Conservation (phyloP, 37 sponge, comb jelly and placozoan species). For the Cliona cf. orientalis region DNA sequence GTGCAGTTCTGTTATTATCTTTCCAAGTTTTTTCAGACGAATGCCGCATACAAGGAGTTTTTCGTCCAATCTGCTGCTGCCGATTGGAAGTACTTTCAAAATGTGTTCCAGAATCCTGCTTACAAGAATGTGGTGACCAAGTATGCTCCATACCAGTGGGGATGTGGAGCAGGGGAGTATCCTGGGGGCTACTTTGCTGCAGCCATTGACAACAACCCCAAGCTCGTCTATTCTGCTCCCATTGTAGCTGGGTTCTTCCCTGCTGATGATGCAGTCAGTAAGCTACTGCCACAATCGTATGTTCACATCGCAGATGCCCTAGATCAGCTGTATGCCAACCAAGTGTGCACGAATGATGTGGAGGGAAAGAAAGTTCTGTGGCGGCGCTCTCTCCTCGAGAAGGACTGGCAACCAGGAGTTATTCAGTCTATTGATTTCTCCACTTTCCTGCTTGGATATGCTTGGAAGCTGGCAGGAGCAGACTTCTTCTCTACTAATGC, state of each 20-base stretch:
- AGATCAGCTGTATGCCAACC: neutral
- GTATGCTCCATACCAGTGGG: conserved; percentile 5
- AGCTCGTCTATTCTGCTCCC: conserved; percentile 7
- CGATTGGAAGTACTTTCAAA: conserved; percentile 8
- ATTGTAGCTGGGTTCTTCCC: conserved; percentile 16
- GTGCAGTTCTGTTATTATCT: neutral
- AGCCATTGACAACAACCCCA: neutral
- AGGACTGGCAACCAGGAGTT: neutral
- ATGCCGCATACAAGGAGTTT: neutral
- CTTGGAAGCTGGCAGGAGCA: neutral
- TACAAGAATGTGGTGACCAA: neutral
- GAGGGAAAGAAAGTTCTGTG: conserved; percentile 6
- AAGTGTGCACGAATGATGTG: neutral
- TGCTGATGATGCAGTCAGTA: neutral
- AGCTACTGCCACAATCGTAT: neutral
- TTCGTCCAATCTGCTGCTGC: neutral
- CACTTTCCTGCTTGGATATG: neutral
- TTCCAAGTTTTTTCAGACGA: neutral
- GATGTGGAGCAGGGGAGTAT: neutral
- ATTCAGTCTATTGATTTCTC: neutral
- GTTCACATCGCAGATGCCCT: neutral
- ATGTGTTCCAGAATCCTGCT: neutral
- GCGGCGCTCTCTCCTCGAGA: conserved; percentile 9
- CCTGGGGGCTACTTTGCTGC: neutral
- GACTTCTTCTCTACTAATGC: neutral